A percentile compares a stretch with the other conserved stretches of the same genome.
phyloP scores from a whole-genome alignment of 2,797 vertebrate species.

The Carcharodon carcharias region DNA sequence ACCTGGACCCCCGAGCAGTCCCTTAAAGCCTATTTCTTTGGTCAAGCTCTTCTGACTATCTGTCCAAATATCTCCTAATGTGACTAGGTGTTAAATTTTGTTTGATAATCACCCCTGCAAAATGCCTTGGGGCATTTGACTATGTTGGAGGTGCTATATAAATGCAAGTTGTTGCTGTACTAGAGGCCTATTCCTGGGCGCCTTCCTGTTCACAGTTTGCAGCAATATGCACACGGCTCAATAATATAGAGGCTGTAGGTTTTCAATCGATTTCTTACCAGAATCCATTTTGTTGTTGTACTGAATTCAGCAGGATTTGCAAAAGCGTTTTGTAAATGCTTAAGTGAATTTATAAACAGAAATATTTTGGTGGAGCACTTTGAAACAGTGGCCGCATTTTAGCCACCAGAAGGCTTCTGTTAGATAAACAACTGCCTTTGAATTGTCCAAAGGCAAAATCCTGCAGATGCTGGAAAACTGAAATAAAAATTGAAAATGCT shows the following conservation, averaged over 20 bases:
- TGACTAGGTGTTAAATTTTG: no score
- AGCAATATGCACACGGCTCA: no score
- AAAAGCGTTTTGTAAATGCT: not conserved
- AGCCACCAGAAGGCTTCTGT: not conserved
- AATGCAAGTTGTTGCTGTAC: not conserved
- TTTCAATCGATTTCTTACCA: not conserved
- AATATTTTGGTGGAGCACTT: not conserved
- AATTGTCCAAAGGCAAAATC: no score
- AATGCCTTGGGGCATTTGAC: no score
- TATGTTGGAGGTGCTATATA: not conserved
- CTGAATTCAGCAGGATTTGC: not conserved
- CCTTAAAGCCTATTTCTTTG: not conserved
- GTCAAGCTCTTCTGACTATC: not conserved
- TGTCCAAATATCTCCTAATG: no score
- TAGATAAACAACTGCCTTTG: not conserved
- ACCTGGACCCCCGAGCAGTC: not conserved
- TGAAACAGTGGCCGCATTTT: not conserved
- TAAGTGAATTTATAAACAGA: not conserved
- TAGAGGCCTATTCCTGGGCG: not conserved
- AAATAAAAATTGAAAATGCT: no score
- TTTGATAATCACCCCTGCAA: no score
- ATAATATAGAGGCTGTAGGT: not conserved
- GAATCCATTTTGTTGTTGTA: not conserved
- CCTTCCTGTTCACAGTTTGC: not conserved
- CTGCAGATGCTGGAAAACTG: no score